These are phyloP conservation scores for Charaxes varanes DNA, from an alignment of 1,140 invertebrate genomes.

Conservation along the genomic window DNA sequence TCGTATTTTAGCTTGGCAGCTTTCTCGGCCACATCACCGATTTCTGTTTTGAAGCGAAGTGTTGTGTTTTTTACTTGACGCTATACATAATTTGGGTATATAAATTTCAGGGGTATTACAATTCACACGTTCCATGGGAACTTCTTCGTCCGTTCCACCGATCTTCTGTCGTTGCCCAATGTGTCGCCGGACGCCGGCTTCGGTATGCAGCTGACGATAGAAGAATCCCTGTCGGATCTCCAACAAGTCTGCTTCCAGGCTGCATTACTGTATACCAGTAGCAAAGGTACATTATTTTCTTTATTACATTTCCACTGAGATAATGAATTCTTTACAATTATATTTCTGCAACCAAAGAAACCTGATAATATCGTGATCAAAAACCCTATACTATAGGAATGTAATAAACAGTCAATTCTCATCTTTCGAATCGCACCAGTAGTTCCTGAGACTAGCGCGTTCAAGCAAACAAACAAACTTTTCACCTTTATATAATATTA, in stretches of 20 bases:
- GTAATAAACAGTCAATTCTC: no score
- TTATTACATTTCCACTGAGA: not conserved
- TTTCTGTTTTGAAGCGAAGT: not conserved
- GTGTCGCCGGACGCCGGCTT: slow-evolving; percentile 98
- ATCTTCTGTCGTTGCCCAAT: slow-evolving; percentile 96
- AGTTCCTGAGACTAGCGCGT: no score
- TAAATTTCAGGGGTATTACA: slow-evolving; percentile 81
- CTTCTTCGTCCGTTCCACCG: slow-evolving; percentile 98
- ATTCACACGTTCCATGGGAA: slow-evolving; percentile 99
- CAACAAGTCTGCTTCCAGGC: slow-evolving; percentile 98
- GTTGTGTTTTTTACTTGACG: not conserved
- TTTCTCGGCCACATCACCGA: no score
- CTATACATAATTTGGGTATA: slow-evolving; percentile 8
- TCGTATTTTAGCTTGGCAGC: no score
- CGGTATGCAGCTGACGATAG: slow-evolving; percentile 97
- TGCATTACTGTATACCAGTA: slow-evolving; percentile 97
- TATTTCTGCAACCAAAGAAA: no score
- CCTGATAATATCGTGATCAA: no score
- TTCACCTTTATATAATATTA: no score
- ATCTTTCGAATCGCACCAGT: no score
- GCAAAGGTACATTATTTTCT: slow-evolving; percentile 86
- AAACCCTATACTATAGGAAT: no score
- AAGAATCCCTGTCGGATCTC: slow-evolving; percentile 91
- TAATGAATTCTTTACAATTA: slow-evolving; percentile 1
- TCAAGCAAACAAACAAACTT: no score